Percentiles rank a stretch among this genome's conserved stretches.
Evolutionary conservation across 2,888 invertebrate species (phyloP).

Genomic region (Carabus problematicus): DNA sequence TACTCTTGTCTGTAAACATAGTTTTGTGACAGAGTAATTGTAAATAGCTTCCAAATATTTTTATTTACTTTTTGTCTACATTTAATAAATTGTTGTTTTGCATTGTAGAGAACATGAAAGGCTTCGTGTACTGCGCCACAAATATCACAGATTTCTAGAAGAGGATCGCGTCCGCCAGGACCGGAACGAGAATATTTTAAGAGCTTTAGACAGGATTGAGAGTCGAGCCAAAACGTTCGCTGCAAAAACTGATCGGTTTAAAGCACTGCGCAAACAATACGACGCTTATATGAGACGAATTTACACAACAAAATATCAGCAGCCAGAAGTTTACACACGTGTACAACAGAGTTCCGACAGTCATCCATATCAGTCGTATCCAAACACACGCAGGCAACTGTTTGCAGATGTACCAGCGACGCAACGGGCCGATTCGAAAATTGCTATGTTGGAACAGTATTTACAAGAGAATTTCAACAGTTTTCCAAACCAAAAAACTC

Average conservation of each 20-base stretch:
- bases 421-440: conserved; percentile 18
- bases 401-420: conserved; percentile 24
- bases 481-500: conserved; percentile 6
- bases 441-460: conserved; percentile 34
- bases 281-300: conserved; percentile 50
- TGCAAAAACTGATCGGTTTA: conserved; percentile 67
- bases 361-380: background rate
- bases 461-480: conserved; percentile 33
- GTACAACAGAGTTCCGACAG: conserved; percentile 27
- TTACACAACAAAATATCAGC: conserved; percentile 30
- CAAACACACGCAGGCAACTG: conserved; percentile 19
- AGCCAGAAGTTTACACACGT: conserved; percentile 6
- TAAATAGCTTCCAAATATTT: too few species aligned
- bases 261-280: conserved; percentile 59
- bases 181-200: conserved; percentile 66
- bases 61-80: too few species aligned
- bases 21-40: too few species aligned
- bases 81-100: conserved; percentile 18
- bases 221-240: conserved; percentile 64
- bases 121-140: conserved; percentile 56
- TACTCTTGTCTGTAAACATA: too few species aligned
- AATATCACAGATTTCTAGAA: conserved; percentile 64
- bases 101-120: conserved; percentile 54
- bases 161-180: conserved; percentile 66
- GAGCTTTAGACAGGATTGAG: conserved; percentile 66